Percentiles rank a stretch among this genome's conserved stretches.
Evolutionary conservation across 2,888 invertebrate genomes (phyloP).

Genomic region (Agrochola litura): DNA sequence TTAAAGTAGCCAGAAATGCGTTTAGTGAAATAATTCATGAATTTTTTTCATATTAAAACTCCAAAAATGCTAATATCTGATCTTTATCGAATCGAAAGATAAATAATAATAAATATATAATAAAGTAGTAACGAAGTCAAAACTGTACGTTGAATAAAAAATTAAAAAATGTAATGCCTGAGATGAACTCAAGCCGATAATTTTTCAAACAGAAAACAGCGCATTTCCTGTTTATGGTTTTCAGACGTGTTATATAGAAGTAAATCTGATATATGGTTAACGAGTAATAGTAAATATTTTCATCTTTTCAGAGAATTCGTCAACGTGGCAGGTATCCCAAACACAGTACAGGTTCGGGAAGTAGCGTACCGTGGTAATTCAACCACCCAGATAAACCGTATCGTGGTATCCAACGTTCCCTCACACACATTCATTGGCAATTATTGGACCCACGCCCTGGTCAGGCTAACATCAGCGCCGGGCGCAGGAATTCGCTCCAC

Average conservation of each 20-base stretch:
- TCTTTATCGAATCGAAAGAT: too few species aligned
- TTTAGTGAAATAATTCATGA: too few species aligned
- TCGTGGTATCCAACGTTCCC: neutral
- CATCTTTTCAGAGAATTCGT: neutral
- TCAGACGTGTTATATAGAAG: neutral
- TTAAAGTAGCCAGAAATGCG: too few species aligned
- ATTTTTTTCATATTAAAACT: too few species aligned
- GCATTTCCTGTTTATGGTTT: neutral
- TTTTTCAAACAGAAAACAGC: neutral
- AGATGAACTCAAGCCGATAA: neutral
- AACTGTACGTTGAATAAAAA: too few species aligned
- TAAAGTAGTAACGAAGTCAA: too few species aligned
- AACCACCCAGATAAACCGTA: conserved; percentile 6
- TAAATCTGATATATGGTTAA: neutral
- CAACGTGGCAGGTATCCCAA: conserved; percentile 1
- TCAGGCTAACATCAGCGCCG: neutral
- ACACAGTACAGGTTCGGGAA: neutral
- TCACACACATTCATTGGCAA: neutral
- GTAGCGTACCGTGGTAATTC: conserved; percentile 1
- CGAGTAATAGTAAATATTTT: neutral
- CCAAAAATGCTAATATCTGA: too few species aligned
- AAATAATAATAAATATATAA: too few species aligned
- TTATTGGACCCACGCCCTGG: neutral
- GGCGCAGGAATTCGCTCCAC: neutral
- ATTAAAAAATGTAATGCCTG: too few species aligned